Evolutionary conservation across 2,113 vertebrate species (phyloP).

Genomic region (Sardina pilchardus): DNA sequence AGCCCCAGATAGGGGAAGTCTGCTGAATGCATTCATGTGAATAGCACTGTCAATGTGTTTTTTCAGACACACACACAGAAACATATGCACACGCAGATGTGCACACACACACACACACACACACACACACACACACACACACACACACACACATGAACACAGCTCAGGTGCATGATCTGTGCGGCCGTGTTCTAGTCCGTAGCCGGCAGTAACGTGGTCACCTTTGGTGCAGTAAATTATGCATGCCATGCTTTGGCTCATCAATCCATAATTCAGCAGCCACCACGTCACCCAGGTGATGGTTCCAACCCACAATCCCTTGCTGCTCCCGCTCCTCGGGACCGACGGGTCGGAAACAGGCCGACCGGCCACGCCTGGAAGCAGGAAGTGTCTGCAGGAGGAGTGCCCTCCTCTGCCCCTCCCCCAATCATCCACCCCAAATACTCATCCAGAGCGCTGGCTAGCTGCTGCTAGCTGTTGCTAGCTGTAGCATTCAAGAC

Average conservation of each 20-base stretch:
- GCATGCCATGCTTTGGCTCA: constrained; percentile 54
- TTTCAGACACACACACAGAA: neutral
- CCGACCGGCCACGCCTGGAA: neutral
- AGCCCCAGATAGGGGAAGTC: neutral
- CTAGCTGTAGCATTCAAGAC: neutral
- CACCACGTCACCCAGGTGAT: neutral
- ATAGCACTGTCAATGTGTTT: neutral
- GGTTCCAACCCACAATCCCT: neutral
- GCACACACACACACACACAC: neutral
- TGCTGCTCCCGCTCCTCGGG: neutral
- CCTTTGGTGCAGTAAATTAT: constrained; percentile 60
- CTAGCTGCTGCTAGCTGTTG: too few species aligned
- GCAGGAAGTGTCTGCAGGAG: neutral
- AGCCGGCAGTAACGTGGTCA: constrained; percentile 40
- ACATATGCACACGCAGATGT: neutral
- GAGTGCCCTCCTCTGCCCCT: neutral
- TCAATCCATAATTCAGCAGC: constrained; percentile 59
- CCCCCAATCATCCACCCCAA: neutral
- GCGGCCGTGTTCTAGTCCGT: neutral
- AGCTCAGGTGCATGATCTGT: neutral
- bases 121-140: constrained; percentile 27
- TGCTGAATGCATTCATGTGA: neutral
- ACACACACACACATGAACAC: constrained; percentile 11
- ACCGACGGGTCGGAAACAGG: neutral
- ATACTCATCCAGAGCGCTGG: neutral